Evolutionary conservation across 2,888 invertebrate species (phyloP), one percentile per base, ranked within the genome.

Genomic region (Eilema sororculum): DNA sequence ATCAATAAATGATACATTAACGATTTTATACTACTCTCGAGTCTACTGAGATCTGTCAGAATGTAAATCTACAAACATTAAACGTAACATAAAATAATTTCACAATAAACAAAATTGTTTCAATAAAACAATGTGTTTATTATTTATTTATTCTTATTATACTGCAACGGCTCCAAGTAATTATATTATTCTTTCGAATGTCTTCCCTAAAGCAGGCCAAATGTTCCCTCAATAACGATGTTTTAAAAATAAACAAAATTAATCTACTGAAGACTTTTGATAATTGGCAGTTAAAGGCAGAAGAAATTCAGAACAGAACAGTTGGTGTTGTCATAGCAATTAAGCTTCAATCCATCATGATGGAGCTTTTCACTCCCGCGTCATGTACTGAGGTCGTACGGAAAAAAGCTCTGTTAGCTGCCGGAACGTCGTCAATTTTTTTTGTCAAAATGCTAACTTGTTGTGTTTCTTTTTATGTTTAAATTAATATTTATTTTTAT

Each of bases 291-390:
- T n/a, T 52, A 52, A 9, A n/a, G 52, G 52, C 52, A n/a, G n/a
- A n/a, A 52, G n/a, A n/a, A n/a, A 52, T 52, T 52, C 52, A 52
- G 52, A 52, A 52, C 52, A 52, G 52, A 52, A n/a, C 52, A 52
- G 52, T 52, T 52, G 20, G 20, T 52, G 52, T 52, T 52, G 52
- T n/a, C n/a, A n/a, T 9, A n/a, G 20, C n/a, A 52, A 52, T n/a
- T 52, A 52, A 52, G 52, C n/a, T 52, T n/a, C 20, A n/a, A 52
- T 52, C 9, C 52, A 52, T 52, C 52, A 52, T 52, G 9, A 52
- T 9, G 52, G 20, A 9, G 9, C 9, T 9, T 52, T 52, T 52
- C 52, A 52, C n/a, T 52, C 9, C 20, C 52, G 2, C 52, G n/a
- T 52, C 52, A 52, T 52, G 9, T 20, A 52, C n/a, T 52, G 52